Percentiles rank a stretch among this genome's conserved stretches.
phyloP scores from a whole-genome alignment of 2,113 vertebrate species.

The Platichthys stellatus region DNA sequence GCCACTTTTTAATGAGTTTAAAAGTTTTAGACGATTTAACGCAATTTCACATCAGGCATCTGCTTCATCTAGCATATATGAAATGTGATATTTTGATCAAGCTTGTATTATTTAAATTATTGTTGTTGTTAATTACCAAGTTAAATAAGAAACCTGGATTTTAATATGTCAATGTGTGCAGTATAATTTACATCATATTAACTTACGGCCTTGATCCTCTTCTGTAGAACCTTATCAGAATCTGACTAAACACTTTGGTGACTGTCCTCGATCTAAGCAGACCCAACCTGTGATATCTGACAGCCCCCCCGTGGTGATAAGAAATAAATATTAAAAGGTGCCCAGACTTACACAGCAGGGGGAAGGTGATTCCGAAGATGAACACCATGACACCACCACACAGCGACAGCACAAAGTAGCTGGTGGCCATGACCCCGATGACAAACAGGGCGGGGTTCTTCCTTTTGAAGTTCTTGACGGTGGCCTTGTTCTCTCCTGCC shows the following conservation, averaged over 20 bases:
- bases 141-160: neutral
- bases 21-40: too few species aligned
- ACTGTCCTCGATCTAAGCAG: neutral
- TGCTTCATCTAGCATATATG: too few species aligned
- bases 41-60: too few species aligned
- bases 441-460: slow-evolving; percentile 91
- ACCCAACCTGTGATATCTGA: neutral
- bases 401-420: slow-evolving; percentile 94
- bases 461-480: slow-evolving; percentile 93
- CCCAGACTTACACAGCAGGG: slow-evolving; percentile 89
- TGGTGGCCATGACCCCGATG: slow-evolving; percentile 87
- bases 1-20: too few species aligned
- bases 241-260: too few species aligned
- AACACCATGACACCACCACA: slow-evolving; percentile 96
- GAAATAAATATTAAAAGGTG: neutral
- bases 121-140: neutral
- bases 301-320: neutral
- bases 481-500: slow-evolving; percentile 91
- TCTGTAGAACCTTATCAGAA: neutral
- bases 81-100: too few species aligned
- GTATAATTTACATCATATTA: too few species aligned
- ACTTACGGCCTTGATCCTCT: too few species aligned
- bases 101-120: too few species aligned
- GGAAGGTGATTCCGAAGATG: slow-evolving; percentile 95
- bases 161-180: too few species aligned